These are phyloP conservation scores for Mystacides longicornis DNA, from an alignment of 2,888 invertebrate species.

Conservation along the genomic window DNA sequence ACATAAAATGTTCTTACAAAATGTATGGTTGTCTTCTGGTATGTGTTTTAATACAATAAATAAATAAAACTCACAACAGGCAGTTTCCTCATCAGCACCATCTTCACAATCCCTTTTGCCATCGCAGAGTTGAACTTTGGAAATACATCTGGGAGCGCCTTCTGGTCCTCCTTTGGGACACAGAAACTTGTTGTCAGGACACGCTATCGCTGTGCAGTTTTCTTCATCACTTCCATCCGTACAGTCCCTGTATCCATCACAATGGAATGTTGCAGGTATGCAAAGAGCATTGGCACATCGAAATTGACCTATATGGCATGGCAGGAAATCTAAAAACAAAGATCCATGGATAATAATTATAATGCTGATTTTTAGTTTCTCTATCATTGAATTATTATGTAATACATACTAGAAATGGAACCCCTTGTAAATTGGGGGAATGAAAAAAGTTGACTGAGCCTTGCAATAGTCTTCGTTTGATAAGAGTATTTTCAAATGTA, in stretches of 20 bases:
- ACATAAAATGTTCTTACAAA: too few species aligned
- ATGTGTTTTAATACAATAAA: too few species aligned
- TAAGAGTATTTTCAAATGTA: too few species aligned
- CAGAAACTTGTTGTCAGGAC: conserved; percentile 85
- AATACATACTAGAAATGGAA: too few species aligned
- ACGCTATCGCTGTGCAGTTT: conserved; percentile 80
- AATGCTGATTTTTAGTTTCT: too few species aligned
- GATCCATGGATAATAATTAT: too few species aligned
- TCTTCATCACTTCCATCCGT: conserved; percentile 84
- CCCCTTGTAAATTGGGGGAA: too few species aligned
- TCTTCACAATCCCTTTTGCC: conserved; percentile 87
- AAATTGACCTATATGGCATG: conserved; percentile 86
- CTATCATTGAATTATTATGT: too few species aligned
- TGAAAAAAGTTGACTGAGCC: too few species aligned
- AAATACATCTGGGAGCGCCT: conserved; percentile 79
- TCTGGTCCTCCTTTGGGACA: conserved; percentile 71
- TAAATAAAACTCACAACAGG: conserved; percentile 72
- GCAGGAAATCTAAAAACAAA: conserved; percentile 66
- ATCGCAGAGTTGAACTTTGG: conserved; percentile 81
- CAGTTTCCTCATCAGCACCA: conserved; percentile 79
- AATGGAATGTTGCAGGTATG: conserved; percentile 80
- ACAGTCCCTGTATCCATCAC: conserved; percentile 86
- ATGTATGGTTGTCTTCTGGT: too few species aligned
- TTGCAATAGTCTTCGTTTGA: too few species aligned
- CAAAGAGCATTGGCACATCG: conserved; percentile 89